Conservation (phyloP, 1,140 invertebrate species). For the Drosophila prosaltans region DNA sequence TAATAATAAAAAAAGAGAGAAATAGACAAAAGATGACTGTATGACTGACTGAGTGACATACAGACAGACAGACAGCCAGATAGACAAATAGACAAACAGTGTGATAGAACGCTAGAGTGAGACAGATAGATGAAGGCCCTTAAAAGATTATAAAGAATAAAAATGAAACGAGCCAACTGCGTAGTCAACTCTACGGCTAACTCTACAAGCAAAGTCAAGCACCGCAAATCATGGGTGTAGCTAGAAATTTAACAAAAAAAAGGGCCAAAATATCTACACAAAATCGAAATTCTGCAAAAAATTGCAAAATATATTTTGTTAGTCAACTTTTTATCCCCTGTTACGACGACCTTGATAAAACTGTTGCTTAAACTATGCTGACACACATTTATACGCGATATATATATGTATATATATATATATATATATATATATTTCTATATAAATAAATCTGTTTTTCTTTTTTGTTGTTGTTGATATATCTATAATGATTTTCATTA, state of each 20-base stretch:
- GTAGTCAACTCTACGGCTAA: neutral
- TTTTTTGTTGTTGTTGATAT: neutral
- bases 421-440: neutral
- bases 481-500: constrained; percentile 13
- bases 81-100: no score
- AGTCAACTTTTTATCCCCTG: neutral
- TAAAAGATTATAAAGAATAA: constrained; percentile 74
- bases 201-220: neutral
- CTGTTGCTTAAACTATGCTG: neutral
- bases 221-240: neutral
- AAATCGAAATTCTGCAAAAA: no score
- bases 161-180: constrained; percentile 24
- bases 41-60: constrained; percentile 24
- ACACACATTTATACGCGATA: neutral
- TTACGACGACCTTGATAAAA: neutral
- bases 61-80: constrained; percentile 40
- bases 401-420: no score
- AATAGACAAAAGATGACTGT: constrained; percentile 64
- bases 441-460: neutral
- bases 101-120: no score
- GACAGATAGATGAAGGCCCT: constrained; percentile 24
- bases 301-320: no score
- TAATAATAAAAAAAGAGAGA: neutral
- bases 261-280: neutral
- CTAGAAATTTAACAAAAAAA: neutral